Conservation (phyloP, 2,888 invertebrate genomes). For the Drosophila rellima region DNA sequence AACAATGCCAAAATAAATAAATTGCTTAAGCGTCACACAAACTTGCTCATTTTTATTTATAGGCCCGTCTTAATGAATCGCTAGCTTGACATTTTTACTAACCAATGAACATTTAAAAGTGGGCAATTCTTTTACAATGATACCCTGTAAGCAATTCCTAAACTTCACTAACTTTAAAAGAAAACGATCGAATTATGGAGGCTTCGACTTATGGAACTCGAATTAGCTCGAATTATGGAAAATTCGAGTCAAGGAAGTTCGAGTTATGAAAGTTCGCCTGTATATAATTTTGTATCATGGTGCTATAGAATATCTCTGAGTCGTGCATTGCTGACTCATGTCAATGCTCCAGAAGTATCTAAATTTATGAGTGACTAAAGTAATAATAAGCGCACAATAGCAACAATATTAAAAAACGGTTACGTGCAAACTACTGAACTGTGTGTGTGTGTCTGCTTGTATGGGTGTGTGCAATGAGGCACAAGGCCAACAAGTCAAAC, state of each 20-base stretch:
- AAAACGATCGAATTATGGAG: no score
- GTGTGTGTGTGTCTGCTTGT: conserved; percentile 9
- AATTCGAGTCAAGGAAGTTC: no score
- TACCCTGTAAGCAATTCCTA: conserved; percentile 6
- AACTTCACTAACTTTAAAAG: no score
- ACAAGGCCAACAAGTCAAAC: conserved; percentile 54
- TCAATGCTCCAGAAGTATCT: not conserved
- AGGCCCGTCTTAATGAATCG: conserved; percentile 22
- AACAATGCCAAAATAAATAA: conserved; percentile 50
- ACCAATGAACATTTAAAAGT: conserved; percentile 1
- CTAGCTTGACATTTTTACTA: conserved; percentile 11
- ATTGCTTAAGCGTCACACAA: conserved; percentile 36
- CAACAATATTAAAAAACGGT: conserved; percentile 11
- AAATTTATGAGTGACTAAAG: conserved; percentile 8
- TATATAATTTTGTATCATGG: no score
- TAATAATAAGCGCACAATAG: conserved; percentile 22
- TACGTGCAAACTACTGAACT: conserved; percentile 4
- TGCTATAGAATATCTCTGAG: not conserved
- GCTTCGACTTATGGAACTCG: no score
- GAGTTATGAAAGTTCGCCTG: no score
- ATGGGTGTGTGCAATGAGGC: conserved; percentile 31
- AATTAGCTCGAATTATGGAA: no score
- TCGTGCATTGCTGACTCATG: not conserved
- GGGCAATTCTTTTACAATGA: conserved; percentile 8
- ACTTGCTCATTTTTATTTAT: conserved; percentile 34